A percentile compares a stretch with the other conserved stretches of the same genome.
phyloP scores from a whole-genome alignment of 2,113 vertebrate genomes.

The Dipodomys spectabilis region DNA sequence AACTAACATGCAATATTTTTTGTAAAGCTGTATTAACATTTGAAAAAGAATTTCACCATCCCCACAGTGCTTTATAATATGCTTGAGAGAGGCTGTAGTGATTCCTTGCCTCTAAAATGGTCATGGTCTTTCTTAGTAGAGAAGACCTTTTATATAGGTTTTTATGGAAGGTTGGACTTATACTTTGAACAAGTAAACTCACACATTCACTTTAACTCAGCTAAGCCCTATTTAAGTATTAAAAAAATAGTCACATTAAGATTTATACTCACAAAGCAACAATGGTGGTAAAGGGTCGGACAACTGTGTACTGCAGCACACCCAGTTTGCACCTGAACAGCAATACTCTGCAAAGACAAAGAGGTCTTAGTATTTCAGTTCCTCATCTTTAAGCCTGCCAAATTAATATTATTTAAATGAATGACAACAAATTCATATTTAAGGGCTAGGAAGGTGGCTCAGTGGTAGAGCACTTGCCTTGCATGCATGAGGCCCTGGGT shows the following conservation, averaged over 20 bases:
- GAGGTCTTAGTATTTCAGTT: not conserved
- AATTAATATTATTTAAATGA: slow-evolving; percentile 27
- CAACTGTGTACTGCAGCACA: slow-evolving; percentile 97
- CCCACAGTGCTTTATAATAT: not conserved
- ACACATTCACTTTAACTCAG: not conserved
- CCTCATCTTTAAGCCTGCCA: not conserved
- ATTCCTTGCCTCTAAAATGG: not conserved
- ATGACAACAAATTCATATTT: not conserved
- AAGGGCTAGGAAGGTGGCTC: too few relatives aligned
- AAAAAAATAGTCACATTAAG: not conserved
- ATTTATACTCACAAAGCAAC: slow-evolving; percentile 95
- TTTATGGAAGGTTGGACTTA: not conserved
- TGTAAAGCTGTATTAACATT: slow-evolving; percentile 4
- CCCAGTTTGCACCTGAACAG: slow-evolving; percentile 97
- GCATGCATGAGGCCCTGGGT: too few relatives aligned
- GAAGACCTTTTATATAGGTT: not conserved
- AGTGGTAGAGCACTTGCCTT: too few relatives aligned
- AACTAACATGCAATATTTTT: not conserved
- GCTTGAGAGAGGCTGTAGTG: not conserved
- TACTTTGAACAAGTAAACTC: not conserved
- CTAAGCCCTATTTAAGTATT: not conserved
- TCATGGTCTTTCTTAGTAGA: slow-evolving; percentile 10
- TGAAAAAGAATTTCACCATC: not conserved
- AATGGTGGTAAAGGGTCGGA: slow-evolving; percentile 96
- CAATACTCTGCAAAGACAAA: slow-evolving; percentile 90